A percentile compares a stretch with the other conserved stretches of the same genome.
Evolutionary conservation across 2,113 vertebrate genomes (phyloP).

Genomic region (Bolborhynchus lineola): DNA sequence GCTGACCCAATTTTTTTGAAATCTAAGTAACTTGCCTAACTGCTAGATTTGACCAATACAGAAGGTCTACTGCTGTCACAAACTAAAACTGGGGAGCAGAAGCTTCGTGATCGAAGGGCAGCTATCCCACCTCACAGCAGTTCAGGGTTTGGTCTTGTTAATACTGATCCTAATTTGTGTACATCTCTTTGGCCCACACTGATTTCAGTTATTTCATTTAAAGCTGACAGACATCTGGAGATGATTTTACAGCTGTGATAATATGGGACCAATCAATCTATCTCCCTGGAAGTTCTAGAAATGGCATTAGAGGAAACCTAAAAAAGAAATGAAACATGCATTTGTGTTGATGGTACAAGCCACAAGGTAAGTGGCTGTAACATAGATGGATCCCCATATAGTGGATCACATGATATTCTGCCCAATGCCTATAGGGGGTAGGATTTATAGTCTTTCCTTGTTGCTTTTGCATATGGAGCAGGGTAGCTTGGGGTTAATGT

Average conservation of each 20-base stretch:
- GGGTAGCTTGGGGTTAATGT: neutral
- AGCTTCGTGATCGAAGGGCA: neutral
- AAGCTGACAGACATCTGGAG: neutral
- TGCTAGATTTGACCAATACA: neutral
- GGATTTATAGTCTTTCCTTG: neutral
- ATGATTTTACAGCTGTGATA: neutral
- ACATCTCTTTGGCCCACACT: neutral
- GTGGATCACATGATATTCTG: neutral
- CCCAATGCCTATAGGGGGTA: neutral
- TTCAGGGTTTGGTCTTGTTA: neutral
- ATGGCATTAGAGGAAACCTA: neutral
- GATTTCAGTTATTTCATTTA: neutral
- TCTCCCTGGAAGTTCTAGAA: conserved; percentile 3
- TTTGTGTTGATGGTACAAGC: neutral
- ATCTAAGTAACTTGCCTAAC: neutral
- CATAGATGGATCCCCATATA: neutral
- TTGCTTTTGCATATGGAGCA: neutral
- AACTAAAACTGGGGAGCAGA: neutral
- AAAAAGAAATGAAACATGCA: neutral
- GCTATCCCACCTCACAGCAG: neutral
- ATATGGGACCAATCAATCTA: neutral
- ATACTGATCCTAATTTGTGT: neutral
- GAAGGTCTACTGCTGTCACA: neutral
- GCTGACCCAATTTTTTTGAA: neutral
- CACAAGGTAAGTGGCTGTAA: neutral